Evolutionary conservation across 2,113 vertebrate genomes (phyloP).

Genomic region (Panthera tigris): DNA sequence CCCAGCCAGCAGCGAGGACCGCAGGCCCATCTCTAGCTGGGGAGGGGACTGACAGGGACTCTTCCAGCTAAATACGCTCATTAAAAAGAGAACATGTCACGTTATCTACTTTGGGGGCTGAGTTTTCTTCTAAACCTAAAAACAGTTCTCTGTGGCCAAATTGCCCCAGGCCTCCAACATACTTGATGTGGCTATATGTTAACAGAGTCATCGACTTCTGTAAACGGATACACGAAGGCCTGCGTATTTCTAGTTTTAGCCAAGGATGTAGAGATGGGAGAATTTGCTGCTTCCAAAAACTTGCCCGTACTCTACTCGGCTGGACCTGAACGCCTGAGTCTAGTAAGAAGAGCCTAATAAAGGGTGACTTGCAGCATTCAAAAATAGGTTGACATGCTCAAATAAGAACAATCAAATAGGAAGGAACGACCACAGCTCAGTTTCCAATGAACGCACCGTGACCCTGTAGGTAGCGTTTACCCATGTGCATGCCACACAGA

Average conservation of each 20-base stretch:
- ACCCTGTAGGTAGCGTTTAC: background rate
- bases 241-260: background rate
- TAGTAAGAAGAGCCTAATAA: background rate
- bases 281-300: background rate
- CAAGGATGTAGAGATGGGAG: background rate
- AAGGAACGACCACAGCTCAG: background rate
- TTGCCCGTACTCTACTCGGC: background rate
- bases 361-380: background rate
- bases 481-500: background rate
- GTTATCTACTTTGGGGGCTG: conserved; percentile 24
- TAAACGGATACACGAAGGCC: background rate
- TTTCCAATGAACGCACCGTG: background rate
- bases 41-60: background rate
- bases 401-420: background rate
- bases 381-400: background rate
- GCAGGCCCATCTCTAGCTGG: background rate
- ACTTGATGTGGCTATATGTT: background rate
- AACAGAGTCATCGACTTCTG: conserved; percentile 3
- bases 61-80: conserved; percentile 28
- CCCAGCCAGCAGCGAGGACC: background rate
- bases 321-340: background rate
- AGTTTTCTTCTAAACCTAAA: conserved; percentile 39
- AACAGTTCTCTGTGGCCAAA: conserved; percentile 30
- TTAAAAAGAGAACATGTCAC: conserved; percentile 68
- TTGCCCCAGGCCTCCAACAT: background rate